Percentiles rank a stretch among this genome's conserved stretches.
Evolutionary conservation across 2,113 vertebrate genomes (phyloP).

Genomic region (Nycticryphes semicollaris): DNA sequence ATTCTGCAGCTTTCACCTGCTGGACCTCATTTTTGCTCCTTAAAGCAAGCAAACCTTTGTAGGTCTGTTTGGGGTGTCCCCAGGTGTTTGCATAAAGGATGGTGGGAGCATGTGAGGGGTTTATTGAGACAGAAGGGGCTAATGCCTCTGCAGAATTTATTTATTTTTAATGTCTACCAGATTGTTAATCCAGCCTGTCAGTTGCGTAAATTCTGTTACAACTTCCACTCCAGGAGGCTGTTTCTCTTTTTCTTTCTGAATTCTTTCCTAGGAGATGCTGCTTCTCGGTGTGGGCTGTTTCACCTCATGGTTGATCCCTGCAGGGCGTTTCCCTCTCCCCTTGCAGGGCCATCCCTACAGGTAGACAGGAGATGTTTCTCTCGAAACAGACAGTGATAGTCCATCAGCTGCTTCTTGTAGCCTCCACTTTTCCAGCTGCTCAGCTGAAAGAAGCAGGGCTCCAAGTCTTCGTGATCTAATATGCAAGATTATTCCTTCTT

Average conservation of each 20-base stretch:
- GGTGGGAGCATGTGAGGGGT: not conserved
- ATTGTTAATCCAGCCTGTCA: not conserved
- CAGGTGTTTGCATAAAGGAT: not conserved
- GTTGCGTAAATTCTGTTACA: not conserved
- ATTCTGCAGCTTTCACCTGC: slow-evolving; percentile 4
- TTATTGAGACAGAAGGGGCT: not conserved
- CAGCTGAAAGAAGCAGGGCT: not conserved
- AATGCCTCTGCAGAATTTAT: not conserved
- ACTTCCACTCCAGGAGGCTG: not conserved
- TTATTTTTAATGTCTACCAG: slow-evolving; percentile 1
- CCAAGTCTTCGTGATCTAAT: not conserved
- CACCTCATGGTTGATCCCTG: not conserved
- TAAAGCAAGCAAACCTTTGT: not conserved
- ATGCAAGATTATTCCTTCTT: not conserved
- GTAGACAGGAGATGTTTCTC: not conserved
- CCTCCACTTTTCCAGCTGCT: not conserved
- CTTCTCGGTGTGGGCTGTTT: not conserved
- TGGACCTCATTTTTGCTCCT: not conserved
- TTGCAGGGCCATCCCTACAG: not conserved
- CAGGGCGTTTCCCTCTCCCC: not conserved
- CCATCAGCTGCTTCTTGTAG: not conserved
- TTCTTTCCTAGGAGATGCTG: not conserved
- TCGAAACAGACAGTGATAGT: not conserved
- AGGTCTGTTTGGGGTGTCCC: not conserved
- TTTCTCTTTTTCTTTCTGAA: not conserved